These are phyloP conservation scores for Rhagoletis pomonella DNA, from an alignment of 1,140 invertebrate genomes.

Conservation along the genomic window DNA sequence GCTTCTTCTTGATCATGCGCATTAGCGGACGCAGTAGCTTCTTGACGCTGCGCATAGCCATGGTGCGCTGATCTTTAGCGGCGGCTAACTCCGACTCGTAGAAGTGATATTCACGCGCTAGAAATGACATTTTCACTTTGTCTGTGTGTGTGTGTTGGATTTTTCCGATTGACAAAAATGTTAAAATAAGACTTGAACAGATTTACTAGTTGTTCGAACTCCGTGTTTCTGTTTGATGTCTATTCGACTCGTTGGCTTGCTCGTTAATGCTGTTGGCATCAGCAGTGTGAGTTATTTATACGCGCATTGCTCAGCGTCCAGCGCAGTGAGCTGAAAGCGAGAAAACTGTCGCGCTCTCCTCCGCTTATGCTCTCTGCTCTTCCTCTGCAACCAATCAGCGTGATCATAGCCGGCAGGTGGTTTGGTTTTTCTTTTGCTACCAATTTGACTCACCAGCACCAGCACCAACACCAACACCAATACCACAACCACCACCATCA, in stretches of 20 bases:
- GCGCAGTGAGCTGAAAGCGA: not conserved
- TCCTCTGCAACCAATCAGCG: constrained; percentile 61
- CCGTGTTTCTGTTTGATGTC: not conserved
- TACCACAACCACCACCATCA: not conserved
- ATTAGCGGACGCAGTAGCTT: constrained; percentile 75
- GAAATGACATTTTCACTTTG: constrained; percentile 66
- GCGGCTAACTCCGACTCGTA: constrained; percentile 62
- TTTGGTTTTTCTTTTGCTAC: constrained; percentile 59
- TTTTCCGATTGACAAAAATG: too few relatives aligned
- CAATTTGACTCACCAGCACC: constrained; percentile 21
- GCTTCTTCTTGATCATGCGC: constrained; percentile 76
- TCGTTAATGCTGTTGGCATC: constrained; percentile 4
- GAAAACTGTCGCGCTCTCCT: not conserved
- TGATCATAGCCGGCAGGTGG: constrained; percentile 64
- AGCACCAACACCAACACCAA: not conserved
- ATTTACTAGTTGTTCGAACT: not conserved
- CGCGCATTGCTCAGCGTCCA: not conserved
- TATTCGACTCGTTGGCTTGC: not conserved
- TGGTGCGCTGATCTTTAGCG: constrained; percentile 69
- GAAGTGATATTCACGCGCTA: constrained; percentile 73
- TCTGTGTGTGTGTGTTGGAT: not conserved
- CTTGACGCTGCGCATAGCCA: constrained; percentile 74
- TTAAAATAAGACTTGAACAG: not conserved
- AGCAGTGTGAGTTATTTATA: not conserved
- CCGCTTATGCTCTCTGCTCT: not conserved